Conservation (phyloP, 2,888 invertebrate species). For the Asteroscopus sphinx region DNA sequence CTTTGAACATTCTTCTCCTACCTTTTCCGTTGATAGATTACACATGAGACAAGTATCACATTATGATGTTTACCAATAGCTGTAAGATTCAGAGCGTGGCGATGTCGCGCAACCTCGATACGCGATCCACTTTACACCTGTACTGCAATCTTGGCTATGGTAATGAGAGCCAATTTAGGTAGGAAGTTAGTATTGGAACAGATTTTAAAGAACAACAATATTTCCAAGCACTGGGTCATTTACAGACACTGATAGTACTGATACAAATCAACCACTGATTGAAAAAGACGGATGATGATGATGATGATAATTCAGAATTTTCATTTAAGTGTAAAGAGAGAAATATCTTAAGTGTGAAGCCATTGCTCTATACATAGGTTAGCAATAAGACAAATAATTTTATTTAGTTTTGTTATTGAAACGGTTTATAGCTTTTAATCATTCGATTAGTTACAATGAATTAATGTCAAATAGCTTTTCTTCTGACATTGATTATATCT, state of each 20-base stretch:
- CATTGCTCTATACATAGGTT: too few species aligned
- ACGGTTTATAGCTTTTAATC: constrained; percentile 8
- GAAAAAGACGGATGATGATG: too few species aligned
- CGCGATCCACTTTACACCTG: constrained; percentile 63
- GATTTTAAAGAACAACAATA: not conserved
- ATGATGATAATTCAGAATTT: too few species aligned
- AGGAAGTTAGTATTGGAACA: constrained; percentile 7
- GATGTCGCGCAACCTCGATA: constrained; percentile 68
- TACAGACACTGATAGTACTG: too few species aligned
- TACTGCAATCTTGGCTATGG: constrained; percentile 33
- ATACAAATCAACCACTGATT: too few species aligned
- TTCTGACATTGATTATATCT: too few species aligned
- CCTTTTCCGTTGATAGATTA: not conserved
- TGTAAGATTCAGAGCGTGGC: constrained; percentile 72
- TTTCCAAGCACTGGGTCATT: too few species aligned
- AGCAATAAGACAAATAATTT: not conserved
- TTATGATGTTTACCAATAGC: constrained; percentile 57
- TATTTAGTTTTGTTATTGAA: constrained; percentile 14
- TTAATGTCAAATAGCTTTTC: not conserved
- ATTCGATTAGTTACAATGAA: constrained; percentile 1
- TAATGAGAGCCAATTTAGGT: constrained; percentile 31
- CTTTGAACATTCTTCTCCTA: not conserved
- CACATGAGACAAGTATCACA: constrained; percentile 27
- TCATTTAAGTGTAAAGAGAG: too few species aligned
- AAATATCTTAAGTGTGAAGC: too few species aligned